Percentiles rank a stretch among this genome's conserved stretches.
phyloP scores from a whole-genome alignment of 2,113 vertebrate species.

The Cisticola juncidis region DNA sequence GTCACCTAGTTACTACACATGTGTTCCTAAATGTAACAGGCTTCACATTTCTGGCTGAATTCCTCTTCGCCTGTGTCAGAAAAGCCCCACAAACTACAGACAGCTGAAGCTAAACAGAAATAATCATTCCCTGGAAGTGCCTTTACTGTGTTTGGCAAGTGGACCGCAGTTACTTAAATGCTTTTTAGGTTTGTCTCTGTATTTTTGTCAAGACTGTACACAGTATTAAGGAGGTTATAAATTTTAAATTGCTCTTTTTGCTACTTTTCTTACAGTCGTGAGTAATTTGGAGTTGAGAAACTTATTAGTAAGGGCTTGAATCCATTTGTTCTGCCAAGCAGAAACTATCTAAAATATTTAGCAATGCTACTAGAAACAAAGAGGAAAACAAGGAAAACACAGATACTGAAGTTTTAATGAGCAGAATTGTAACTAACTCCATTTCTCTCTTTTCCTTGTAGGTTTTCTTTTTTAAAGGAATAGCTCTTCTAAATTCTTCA shows the following conservation, averaged over 20 bases:
- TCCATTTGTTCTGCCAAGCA: constrained; percentile 27
- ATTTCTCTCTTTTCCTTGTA: neutral
- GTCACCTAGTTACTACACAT: constrained; percentile 16
- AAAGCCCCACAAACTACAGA: constrained; percentile 34
- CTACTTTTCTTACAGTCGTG: neutral
- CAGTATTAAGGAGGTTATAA: neutral
- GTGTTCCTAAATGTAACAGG: constrained; percentile 66
- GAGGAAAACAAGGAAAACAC: neutral
- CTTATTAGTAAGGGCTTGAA: neutral
- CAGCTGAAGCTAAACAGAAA: constrained; percentile 43
- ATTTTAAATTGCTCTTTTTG: constrained; percentile 23
- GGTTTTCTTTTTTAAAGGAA: neutral
- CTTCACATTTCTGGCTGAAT: constrained; percentile 73
- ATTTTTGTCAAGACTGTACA: neutral
- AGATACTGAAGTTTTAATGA: neutral
- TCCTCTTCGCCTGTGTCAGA: constrained; percentile 55
- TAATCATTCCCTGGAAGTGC: neutral
- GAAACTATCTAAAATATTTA: constrained; percentile 26
- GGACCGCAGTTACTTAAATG: neutral
- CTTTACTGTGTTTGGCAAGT: neutral
- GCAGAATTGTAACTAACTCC: neutral
- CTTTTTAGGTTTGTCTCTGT: neutral
- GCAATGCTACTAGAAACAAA: neutral
- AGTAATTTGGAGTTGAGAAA: neutral
- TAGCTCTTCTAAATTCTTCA: neutral